Evolutionary conservation across 2,888 invertebrate species (phyloP).

Genomic region (Anorthoa munda): DNA sequence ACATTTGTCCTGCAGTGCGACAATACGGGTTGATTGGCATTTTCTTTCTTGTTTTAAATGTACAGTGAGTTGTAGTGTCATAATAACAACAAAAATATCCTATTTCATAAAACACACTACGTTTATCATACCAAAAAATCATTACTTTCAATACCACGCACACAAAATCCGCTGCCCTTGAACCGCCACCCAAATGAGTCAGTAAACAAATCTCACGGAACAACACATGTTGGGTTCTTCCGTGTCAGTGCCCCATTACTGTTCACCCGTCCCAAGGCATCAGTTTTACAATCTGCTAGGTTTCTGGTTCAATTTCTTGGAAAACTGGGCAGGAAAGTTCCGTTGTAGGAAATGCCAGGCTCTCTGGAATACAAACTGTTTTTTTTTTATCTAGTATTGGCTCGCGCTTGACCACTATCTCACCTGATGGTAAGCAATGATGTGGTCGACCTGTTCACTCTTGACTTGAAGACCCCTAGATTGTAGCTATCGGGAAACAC

Average conservation of each 20-base stretch:
- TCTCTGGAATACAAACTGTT: not conserved
- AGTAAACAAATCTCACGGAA: constrained; percentile 37
- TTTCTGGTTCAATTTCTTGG: constrained; percentile 5
- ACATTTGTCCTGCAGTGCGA: no score
- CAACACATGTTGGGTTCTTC: constrained; percentile 35
- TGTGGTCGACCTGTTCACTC: no score
- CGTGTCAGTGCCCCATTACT: constrained; percentile 46
- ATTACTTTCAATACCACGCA: constrained; percentile 1
- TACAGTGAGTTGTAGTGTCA: no score
- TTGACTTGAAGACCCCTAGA: no score
- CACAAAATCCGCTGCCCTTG: constrained; percentile 26
- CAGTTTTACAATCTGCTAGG: constrained; percentile 34
- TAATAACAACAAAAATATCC: no score
- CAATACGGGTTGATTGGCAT: no score
- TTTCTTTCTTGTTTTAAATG: no score
- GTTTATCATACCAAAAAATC: not conserved
- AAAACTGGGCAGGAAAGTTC: not conserved
- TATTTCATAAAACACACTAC: no score
- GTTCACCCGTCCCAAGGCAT: constrained; percentile 40
- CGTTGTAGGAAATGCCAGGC: not conserved
- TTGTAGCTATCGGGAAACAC: no score
- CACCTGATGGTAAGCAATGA: no score
- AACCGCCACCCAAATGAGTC: constrained; percentile 17
- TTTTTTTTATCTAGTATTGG: no score
- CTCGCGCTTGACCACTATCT: no score